Evolutionary conservation across 2,797 vertebrate genomes (phyloP).

Genomic region (Propithecus deckenii): DNA sequence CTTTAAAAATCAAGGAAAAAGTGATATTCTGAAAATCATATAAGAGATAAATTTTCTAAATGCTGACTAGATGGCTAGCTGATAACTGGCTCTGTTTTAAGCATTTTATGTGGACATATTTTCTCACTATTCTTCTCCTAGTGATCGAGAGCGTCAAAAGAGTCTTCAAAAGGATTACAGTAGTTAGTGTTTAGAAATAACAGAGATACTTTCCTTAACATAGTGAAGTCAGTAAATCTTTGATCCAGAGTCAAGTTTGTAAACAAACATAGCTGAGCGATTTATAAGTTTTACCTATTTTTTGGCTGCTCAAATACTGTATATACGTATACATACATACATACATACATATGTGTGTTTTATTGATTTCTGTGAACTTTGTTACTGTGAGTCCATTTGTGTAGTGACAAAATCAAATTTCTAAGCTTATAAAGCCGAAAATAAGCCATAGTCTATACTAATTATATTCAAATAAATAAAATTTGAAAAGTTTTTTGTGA

Average conservation of each 20-base stretch:
- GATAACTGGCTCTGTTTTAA: no score
- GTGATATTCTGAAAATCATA: no score
- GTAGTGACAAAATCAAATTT: not conserved
- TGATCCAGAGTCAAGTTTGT: not conserved
- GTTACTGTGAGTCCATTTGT: not conserved
- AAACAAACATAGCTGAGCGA: not conserved
- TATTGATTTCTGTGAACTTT: not conserved
- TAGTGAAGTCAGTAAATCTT: not conserved
- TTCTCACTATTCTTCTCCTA: no score
- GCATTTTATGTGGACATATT: no score
- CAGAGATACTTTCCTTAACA: not conserved
- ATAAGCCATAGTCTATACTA: not conserved
- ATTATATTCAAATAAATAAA: not conserved
- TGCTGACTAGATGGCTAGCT: no score
- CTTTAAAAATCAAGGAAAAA: no score
- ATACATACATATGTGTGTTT: not conserved
- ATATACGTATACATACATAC: fast-evolving
- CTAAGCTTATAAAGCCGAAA: not conserved
- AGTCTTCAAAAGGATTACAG: no score
- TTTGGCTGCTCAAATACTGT: not conserved
- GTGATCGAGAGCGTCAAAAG: no score
- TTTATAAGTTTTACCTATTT: not conserved
- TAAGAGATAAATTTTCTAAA: no score
- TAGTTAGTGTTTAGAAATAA: not conserved
- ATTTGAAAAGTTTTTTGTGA: not conserved